These are phyloP conservation scores for Tetrapedia diversipes DNA, from an alignment of 2,888 invertebrate species.

Conservation along the genomic window DNA sequence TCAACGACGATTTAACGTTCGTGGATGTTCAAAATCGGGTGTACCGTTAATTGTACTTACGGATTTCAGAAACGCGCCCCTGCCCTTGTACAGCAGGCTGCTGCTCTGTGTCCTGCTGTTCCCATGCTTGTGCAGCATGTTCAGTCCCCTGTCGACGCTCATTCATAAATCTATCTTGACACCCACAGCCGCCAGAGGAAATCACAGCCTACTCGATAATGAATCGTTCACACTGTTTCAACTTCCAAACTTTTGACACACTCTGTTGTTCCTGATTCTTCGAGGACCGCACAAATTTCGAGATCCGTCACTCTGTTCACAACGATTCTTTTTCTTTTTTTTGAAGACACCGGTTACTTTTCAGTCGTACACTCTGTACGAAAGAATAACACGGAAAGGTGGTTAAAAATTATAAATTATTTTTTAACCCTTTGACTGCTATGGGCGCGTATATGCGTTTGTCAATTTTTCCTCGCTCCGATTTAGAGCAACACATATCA, in stretches of 20 bases:
- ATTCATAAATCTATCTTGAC: conserved; percentile 65
- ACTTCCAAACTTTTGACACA: no score
- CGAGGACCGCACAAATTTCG: neutral
- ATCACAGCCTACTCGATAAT: neutral
- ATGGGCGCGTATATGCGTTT: no score
- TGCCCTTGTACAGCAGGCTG: conserved; percentile 56
- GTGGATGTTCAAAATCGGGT: no score
- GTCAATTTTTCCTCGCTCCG: no score
- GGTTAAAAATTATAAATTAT: no score
- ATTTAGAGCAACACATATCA: no score
- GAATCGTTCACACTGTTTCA: conserved; percentile 1
- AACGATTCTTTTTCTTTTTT: no score
- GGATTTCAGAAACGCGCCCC: conserved; percentile 69
- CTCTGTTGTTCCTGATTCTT: neutral
- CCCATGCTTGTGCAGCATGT: conserved; percentile 71
- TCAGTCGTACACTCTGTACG: neutral
- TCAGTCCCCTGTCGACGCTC: conserved; percentile 71
- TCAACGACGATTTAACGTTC: no score
- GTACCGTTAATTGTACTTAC: conserved; percentile 65
- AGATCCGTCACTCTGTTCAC: no score
- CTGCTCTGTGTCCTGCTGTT: conserved; percentile 42
- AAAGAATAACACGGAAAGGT: neutral
- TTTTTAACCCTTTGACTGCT: no score
- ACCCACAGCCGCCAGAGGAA: neutral
- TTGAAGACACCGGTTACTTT: neutral